These are phyloP conservation scores for Leptinotarsa rubiginosa DNA, from an alignment of 2,888 invertebrate genomes.

Conservation along the genomic window DNA sequence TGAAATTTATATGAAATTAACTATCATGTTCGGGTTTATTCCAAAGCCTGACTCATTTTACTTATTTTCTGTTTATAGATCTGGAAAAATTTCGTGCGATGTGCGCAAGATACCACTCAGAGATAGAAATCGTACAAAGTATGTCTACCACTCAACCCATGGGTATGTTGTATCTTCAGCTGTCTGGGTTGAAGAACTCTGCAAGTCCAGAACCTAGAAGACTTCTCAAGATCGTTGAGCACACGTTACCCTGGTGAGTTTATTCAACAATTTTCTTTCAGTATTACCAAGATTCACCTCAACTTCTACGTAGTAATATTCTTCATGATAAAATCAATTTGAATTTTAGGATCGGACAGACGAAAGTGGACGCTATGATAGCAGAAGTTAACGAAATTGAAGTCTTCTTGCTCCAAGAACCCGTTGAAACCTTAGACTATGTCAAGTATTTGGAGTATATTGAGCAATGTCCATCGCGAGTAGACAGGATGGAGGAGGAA, in stretches of 20 bases:
- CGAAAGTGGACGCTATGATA: slow-evolving; percentile 69
- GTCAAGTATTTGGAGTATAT: slow-evolving; percentile 79
- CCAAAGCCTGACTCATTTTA: no score
- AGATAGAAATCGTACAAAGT: slow-evolving; percentile 76
- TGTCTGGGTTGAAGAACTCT: slow-evolving; percentile 77
- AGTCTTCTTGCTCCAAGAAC: slow-evolving; percentile 73
- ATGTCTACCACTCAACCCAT: slow-evolving; percentile 77
- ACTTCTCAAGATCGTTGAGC: slow-evolving; percentile 75
- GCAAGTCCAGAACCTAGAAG: slow-evolving; percentile 79
- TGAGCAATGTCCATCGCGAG: slow-evolving; percentile 74
- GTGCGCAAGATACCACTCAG: slow-evolving; percentile 77
- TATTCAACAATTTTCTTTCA: no score
- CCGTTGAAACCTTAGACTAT: slow-evolving; percentile 78
- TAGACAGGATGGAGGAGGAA: slow-evolving; percentile 78
- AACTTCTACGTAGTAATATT: no score
- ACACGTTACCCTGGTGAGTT: slow-evolving; percentile 75
- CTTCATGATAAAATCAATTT: no score
- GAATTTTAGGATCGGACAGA: slow-evolving; percentile 73
- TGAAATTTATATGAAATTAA: no score
- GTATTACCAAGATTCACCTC: no score
- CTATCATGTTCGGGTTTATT: no score
- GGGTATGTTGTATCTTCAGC: slow-evolving; percentile 79
- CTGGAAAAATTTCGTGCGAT: slow-evolving; percentile 74
- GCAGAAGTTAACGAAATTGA: slow-evolving; percentile 75
- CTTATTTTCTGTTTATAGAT: slow-evolving; percentile 60